Evolutionary conservation across 2,113 vertebrate species (phyloP).

Genomic region (Mastomys natalensis): DNA sequence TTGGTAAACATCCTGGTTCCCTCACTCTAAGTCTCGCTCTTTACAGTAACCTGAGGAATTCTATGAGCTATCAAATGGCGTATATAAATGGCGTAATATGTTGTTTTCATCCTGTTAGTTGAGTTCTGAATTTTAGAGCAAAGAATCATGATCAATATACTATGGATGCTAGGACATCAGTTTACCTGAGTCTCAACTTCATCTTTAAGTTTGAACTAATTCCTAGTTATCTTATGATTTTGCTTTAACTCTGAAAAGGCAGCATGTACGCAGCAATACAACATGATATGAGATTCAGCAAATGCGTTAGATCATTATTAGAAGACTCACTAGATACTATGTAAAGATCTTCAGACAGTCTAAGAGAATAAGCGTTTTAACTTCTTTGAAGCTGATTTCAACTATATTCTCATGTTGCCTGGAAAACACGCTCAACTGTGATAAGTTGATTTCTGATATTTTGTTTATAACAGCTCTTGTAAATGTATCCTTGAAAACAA

Average conservation of each 20-base stretch:
- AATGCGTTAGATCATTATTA: slow-evolving; percentile 25
- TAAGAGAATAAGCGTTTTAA: neutral
- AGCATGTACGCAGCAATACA: neutral
- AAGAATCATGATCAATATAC: neutral
- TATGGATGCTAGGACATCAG: neutral
- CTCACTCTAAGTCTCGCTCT: neutral
- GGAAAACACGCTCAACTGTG: neutral
- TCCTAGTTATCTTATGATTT: neutral
- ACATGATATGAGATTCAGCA: neutral
- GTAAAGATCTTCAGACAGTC: neutral
- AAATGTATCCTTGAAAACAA: slow-evolving; percentile 21
- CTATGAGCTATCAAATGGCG: neutral
- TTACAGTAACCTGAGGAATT: neutral
- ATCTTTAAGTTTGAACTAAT: neutral
- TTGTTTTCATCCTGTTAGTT: neutral
- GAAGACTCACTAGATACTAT: neutral
- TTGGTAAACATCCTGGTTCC: neutral
- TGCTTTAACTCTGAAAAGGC: neutral
- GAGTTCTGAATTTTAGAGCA: neutral
- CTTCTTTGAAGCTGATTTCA: slow-evolving; percentile 1
- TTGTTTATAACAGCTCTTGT: neutral
- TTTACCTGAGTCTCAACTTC: neutral
- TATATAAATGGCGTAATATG: neutral
- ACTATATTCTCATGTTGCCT: slow-evolving; percentile 17
- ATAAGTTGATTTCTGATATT: slow-evolving; percentile 23